These are phyloP conservation scores for Petrophora chlorosata DNA, from an alignment of 2,888 invertebrate genomes.

Conservation along the genomic window DNA sequence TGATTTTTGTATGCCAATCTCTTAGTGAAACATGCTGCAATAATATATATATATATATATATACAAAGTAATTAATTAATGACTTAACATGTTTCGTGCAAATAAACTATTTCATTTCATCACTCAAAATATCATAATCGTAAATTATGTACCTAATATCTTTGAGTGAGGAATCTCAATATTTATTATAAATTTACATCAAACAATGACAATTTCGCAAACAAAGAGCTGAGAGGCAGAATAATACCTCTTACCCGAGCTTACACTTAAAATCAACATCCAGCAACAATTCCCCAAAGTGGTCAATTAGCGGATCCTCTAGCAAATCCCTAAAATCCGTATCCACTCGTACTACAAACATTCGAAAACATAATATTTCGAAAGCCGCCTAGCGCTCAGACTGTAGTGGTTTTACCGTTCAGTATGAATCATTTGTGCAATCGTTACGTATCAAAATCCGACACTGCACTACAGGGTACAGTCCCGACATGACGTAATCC, in stretches of 20 bases:
- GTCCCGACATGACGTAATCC: constrained; percentile 40
- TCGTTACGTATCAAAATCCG: constrained; percentile 23
- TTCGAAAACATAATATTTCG: constrained; percentile 27
- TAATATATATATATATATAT: too few relatives aligned
- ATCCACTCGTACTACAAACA: constrained; percentile 22
- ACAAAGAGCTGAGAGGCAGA: constrained; percentile 4
- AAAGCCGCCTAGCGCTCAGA: constrained; percentile 28
- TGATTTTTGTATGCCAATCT: too few relatives aligned
- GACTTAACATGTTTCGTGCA: too few relatives aligned
- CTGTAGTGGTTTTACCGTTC: constrained; percentile 27
- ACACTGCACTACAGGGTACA: too few relatives aligned
- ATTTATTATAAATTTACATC: too few relatives aligned
- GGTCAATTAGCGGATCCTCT: constrained; percentile 24
- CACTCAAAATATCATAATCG: background rate
- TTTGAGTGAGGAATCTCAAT: too few relatives aligned
- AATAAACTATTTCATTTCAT: too few relatives aligned
- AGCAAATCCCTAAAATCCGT: constrained; percentile 23
- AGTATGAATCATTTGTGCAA: constrained; percentile 25
- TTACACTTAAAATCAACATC: constrained; percentile 23
- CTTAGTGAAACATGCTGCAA: too few relatives aligned
- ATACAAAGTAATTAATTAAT: too few relatives aligned
- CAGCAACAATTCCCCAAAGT: constrained; percentile 19
- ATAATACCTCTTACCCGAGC: constrained; percentile 7
- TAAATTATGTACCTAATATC: background rate
- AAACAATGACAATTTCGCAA: constrained; percentile 15